Base-by-base conservation (phyloP, 2,888 invertebrate genomes). In the Pomacea canaliculata region DNA sequence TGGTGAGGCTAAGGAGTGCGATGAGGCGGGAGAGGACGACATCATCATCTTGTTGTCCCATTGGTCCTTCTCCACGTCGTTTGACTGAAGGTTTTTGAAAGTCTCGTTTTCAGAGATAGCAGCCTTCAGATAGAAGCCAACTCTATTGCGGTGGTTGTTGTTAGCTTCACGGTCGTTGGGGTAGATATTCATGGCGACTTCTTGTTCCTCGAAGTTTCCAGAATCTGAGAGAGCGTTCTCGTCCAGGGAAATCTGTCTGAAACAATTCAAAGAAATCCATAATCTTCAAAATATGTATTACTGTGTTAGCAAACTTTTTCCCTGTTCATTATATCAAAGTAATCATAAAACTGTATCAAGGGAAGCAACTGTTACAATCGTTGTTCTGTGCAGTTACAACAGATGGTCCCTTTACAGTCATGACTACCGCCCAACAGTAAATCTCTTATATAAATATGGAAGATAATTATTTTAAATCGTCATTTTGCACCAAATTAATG, bases 231-330 rank as follows among this genome's bases (percentile, higher is more conserved):
- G 82, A 27, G 80, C 84, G 76, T 86, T 86, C 71, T 86, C 81
- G 77, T 87, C 86, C 76, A 88, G 77, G 59, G 85, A 85, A 70
- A 85, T 83, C 80, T 85, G 85, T 71, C 85, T 85, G 82, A 74
- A 82, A 84, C 23, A 72, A 66, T 8, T 23, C 37, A 51, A 18
- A 68, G 12, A 63, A 7, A 60, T 27, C 37, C 27, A 16, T 10
- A 56, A 56, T 56, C 51, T 56, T 10, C 51, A 56, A 56, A 16
- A 10, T 10, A 56, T 56, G 16, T 56, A 56, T 10, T 56, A 56
- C 51, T 37, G 37, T 37, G 37, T 37, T 37, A 37, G 37, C 37
- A 37, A 37, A 37, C 37, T 37, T 37, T 5, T 37, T 37, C 37
- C 3, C 37, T 37, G 37, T 37, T 37, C 37, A 37, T 37, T 37